phyloP scores from a whole-genome alignment of 2,888 invertebrate species.

The Sycophila texana region DNA sequence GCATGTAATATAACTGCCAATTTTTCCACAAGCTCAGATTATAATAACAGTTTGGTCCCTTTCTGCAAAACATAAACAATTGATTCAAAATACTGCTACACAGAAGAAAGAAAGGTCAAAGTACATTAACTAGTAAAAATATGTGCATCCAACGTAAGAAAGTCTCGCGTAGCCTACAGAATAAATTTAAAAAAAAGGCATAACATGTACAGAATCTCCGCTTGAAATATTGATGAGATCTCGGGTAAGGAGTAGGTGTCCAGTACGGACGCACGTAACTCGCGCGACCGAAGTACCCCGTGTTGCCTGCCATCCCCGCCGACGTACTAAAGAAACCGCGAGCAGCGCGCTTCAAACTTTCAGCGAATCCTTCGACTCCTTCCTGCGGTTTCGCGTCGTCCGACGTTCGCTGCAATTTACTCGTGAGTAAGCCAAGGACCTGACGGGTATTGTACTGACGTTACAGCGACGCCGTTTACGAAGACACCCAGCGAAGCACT shows the following conservation, averaged over 20 bases:
- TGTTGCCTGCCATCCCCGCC: constrained; percentile 7
- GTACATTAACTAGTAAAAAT: no score
- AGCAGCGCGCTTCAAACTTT: constrained; percentile 21
- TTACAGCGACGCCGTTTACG: background rate
- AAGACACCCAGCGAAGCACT: background rate
- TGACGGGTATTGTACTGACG: background rate
- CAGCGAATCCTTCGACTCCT: constrained; percentile 5
- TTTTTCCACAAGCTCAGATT: no score
- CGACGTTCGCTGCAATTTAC: background rate
- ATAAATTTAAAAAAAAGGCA: no score
- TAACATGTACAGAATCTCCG: background rate
- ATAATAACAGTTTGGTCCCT: no score
- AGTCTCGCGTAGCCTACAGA: no score
- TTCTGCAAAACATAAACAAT: no score
- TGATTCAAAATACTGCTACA: no score
- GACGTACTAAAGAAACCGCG: constrained; percentile 28
- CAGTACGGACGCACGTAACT: background rate
- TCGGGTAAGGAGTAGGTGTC: background rate
- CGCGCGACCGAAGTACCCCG: constrained; percentile 22
- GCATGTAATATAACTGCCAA: no score
- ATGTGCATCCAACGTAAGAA: no score
- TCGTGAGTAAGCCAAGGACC: background rate
- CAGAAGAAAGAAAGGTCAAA: no score
- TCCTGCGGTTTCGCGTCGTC: background rate
- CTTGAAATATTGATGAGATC: constrained; percentile 29